Percentiles rank a stretch among this genome's conserved stretches.
These are phyloP conservation scores for Seriola rivoliana DNA, from an alignment of 2,113 vertebrate species.

Conservation along the genomic window DNA sequence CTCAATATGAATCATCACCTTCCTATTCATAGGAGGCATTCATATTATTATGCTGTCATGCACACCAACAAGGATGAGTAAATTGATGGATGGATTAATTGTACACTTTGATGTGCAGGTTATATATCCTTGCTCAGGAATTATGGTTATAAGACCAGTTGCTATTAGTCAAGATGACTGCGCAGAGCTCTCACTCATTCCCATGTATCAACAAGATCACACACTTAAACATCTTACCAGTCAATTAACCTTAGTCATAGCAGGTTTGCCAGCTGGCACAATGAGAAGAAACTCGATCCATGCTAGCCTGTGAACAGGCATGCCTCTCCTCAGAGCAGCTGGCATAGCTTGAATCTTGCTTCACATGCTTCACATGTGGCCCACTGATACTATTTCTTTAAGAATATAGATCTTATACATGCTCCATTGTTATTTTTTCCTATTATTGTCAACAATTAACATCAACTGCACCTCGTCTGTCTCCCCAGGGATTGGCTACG, in stretches of 20 bases:
- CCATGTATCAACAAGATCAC: background rate
- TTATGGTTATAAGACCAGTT: background rate
- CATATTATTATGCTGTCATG: background rate
- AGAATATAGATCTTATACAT: background rate
- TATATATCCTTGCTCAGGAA: background rate
- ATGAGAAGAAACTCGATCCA: background rate
- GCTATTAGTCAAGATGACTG: background rate
- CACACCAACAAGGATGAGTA: background rate
- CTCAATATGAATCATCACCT: background rate
- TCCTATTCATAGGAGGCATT: background rate
- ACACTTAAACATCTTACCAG: background rate
- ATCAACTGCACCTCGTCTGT: slow-evolving; percentile 2
- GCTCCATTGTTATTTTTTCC: background rate
- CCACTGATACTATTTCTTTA: background rate
- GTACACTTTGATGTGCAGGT: no score
- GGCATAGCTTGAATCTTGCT: no score
- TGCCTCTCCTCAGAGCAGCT: background rate
- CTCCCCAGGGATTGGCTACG: slow-evolving; percentile 77
- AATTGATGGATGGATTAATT: background rate
- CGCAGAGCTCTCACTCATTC: background rate
- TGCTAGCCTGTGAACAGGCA: background rate
- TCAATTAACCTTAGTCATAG: background rate
- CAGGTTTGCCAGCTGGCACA: no score
- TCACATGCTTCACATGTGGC: background rate
- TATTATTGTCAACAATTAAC: background rate